Conservation (phyloP, 2,797 vertebrate genomes). For the Astyanax mexicanus region DNA sequence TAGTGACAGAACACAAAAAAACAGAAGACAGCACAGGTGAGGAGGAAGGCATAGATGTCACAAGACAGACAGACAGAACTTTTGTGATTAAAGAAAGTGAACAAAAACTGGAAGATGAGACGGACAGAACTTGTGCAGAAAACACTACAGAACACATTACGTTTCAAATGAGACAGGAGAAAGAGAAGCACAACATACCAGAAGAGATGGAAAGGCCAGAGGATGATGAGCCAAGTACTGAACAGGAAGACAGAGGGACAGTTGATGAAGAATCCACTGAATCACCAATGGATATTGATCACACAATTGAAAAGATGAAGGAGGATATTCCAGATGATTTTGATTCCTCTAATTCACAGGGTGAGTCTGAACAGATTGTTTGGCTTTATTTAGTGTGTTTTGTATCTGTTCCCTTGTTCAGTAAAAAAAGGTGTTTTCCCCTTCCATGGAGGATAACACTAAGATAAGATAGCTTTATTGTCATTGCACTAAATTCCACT, state of each 20-base stretch:
- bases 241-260: too few relatives aligned
- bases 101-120: too few relatives aligned
- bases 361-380: slow-evolving; percentile 10
- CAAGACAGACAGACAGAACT: background rate
- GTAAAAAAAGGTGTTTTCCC: background rate
- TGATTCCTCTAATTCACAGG: background rate
- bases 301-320: slow-evolving; percentile 36
- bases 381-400: background rate
- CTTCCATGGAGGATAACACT: too few relatives aligned
- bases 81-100: too few relatives aligned
- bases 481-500: too few relatives aligned
- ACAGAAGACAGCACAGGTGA: background rate
- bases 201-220: background rate
- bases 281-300: slow-evolving; percentile 30
- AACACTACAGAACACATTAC: background rate
- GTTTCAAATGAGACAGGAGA: background rate
- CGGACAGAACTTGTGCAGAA: background rate
- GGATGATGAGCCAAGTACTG: background rate
- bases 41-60: background rate
- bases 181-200: background rate
- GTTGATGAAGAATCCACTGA: slow-evolving; percentile 20
- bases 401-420: background rate
- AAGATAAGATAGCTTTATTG: too few relatives aligned
- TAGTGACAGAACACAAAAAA: background rate
- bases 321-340: background rate